phyloP scores from a whole-genome alignment of 2,888 invertebrate species.

The Parnassius orleans region DNA sequence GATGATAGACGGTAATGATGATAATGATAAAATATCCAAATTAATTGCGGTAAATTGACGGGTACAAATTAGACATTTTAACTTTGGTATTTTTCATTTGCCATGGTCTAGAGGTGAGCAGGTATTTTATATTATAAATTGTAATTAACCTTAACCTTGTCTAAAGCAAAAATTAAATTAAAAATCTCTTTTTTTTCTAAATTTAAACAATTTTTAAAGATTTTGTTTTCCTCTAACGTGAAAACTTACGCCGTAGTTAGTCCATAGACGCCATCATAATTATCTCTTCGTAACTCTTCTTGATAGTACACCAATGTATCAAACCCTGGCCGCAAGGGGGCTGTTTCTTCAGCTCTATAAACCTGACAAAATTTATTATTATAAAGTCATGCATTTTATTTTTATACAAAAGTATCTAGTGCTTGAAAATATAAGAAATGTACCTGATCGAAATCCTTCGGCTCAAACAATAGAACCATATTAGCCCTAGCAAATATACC shows the following conservation, averaged over 20 bases:
- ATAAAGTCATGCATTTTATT: not conserved
- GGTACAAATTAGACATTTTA: too few relatives aligned
- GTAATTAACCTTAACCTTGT: too few relatives aligned
- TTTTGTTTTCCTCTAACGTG: not conserved
- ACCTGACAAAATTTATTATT: conserved; percentile 43
- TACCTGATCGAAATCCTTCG: conserved; percentile 58
- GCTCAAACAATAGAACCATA: conserved; percentile 60
- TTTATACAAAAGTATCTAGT: not conserved
- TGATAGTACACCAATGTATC: conserved; percentile 61
- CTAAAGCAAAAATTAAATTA: too few relatives aligned
- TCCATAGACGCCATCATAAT: conserved; percentile 59
- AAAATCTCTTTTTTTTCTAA: too few relatives aligned
- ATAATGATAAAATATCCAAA: too few relatives aligned
- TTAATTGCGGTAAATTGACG: too few relatives aligned
- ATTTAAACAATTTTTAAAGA: too few relatives aligned
- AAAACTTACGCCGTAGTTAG: conserved; percentile 61
- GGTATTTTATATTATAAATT: too few relatives aligned
- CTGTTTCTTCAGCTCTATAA: conserved; percentile 64
- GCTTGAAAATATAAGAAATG: not conserved
- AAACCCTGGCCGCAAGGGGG: conserved; percentile 66
- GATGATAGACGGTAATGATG: too few relatives aligned
- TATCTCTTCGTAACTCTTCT: conserved; percentile 50
- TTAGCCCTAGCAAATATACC: conserved; percentile 53
- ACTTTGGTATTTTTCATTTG: too few relatives aligned
- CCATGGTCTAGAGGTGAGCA: too few relatives aligned